Percentiles rank a stretch among this genome's conserved stretches.
Evolutionary conservation across 2,113 vertebrate species (phyloP).

Genomic region (Geococcyx californianus): DNA sequence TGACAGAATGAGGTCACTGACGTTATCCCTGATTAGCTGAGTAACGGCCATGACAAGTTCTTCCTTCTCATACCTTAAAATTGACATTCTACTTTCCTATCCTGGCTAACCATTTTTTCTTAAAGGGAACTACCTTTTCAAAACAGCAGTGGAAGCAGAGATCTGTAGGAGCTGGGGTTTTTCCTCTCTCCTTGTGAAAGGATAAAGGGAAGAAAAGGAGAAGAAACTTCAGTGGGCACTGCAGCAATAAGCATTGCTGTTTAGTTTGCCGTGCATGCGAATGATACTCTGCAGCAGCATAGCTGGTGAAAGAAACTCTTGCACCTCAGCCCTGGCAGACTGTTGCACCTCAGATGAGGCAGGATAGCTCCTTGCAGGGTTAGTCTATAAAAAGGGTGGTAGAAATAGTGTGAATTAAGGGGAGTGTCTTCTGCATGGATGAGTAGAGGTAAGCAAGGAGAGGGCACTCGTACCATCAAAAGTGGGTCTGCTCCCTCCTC

Average conservation of each 20-base stretch:
- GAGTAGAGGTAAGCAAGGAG: background rate
- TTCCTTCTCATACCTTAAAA: conserved; percentile 15
- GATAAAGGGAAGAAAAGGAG: background rate
- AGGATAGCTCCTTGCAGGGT: background rate
- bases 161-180: background rate
- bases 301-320: background rate
- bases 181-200: background rate
- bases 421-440: background rate
- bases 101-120: background rate
- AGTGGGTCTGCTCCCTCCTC: background rate
- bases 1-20: conserved; percentile 66
- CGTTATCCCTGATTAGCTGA: conserved; percentile 63
- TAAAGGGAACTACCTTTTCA: background rate
- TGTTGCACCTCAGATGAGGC: background rate
- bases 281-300: background rate
- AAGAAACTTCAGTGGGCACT: background rate
- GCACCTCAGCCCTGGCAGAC: background rate
- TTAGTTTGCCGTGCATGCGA: accelerated
- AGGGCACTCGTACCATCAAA: background rate
- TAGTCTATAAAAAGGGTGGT: background rate
- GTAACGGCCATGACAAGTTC: conserved; percentile 55
- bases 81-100: conserved; percentile 14
- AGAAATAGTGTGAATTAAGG: background rate
- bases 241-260: background rate
- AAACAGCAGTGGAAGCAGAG: background rate